phyloP scores from a whole-genome alignment of 2,113 vertebrate genomes.

The Mugil cephalus region DNA sequence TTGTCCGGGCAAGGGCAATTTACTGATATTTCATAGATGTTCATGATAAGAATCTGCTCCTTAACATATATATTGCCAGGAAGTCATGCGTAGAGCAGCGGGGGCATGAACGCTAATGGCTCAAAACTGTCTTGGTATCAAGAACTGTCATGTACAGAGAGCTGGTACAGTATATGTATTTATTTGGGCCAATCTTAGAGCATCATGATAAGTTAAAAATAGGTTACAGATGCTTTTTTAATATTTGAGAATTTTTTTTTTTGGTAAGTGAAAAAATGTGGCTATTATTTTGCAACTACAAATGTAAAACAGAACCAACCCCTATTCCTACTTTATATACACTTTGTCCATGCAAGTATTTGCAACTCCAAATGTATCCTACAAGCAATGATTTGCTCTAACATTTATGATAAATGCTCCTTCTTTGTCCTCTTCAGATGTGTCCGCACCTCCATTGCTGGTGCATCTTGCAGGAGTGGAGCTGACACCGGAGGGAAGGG shows the following conservation, averaged over 20 bases:
- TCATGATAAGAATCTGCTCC: not conserved
- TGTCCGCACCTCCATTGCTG: slow-evolving; percentile 76
- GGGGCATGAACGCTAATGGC: no score
- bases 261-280: not conserved
- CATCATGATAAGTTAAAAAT: no score
- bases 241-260: no score
- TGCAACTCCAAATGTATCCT: not conserved
- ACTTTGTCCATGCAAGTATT: not conserved
- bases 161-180: no score
- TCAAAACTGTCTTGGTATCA: no score
- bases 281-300: not conserved
- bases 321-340: not conserved
- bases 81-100: not conserved
- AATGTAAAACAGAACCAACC: not conserved
- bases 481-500: slow-evolving; percentile 81
- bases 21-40: not conserved
- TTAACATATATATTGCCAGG: not conserved
- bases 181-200: no score
- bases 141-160: no score
- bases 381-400: not conserved
- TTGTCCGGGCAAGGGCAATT: not conserved
- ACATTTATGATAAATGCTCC: not conserved
- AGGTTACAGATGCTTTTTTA: no score
- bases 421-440: slow-evolving; percentile 76
- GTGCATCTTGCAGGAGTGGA: slow-evolving; percentile 92